Percentiles rank a stretch among this genome's conserved stretches.
Evolutionary conservation across 2,888 invertebrate species (phyloP).

Genomic region (Linnaemya vulpina): DNA sequence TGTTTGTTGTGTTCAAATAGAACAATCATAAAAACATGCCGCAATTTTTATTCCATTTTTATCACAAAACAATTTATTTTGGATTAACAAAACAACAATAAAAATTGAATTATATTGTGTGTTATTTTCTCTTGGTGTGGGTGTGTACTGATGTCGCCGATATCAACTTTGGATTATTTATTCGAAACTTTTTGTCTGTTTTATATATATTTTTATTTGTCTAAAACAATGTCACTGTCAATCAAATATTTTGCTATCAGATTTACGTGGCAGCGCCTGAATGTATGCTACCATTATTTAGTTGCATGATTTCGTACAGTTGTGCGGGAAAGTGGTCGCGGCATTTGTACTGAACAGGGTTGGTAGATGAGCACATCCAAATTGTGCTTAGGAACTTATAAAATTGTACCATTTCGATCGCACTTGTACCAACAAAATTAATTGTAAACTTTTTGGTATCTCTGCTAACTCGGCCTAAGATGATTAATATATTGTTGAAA

Average conservation of each 20-base stretch:
- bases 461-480: too few relatives aligned
- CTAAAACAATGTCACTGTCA: slow-evolving; percentile 78
- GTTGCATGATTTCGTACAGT: too few relatives aligned
- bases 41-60: not conserved
- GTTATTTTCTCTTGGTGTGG: slow-evolving; percentile 20
- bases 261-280: slow-evolving; percentile 36
- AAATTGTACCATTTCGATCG: too few relatives aligned
- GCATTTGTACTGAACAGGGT: too few relatives aligned
- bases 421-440: too few relatives aligned
- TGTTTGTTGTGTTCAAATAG: slow-evolving; percentile 60
- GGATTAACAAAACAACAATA: slow-evolving; percentile 44
- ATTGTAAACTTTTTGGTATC: too few relatives aligned
- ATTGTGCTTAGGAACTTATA: too few relatives aligned
- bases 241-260: slow-evolving; percentile 75
- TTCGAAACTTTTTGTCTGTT: slow-evolving; percentile 53
- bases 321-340: too few relatives aligned
- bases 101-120: slow-evolving; percentile 24
- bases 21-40: slow-evolving; percentile 32
- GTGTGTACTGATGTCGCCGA: slow-evolving; percentile 37
- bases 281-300: slow-evolving; percentile 4
- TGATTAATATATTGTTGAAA: too few relatives aligned
- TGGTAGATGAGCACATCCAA: too few relatives aligned
- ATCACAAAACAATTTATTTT: slow-evolving; percentile 21
- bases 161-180: slow-evolving; percentile 69
- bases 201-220: slow-evolving; percentile 3